These are phyloP conservation scores for Mercenaria mercenaria DNA, from an alignment of 1,140 invertebrate genomes.

Conservation along the genomic window DNA sequence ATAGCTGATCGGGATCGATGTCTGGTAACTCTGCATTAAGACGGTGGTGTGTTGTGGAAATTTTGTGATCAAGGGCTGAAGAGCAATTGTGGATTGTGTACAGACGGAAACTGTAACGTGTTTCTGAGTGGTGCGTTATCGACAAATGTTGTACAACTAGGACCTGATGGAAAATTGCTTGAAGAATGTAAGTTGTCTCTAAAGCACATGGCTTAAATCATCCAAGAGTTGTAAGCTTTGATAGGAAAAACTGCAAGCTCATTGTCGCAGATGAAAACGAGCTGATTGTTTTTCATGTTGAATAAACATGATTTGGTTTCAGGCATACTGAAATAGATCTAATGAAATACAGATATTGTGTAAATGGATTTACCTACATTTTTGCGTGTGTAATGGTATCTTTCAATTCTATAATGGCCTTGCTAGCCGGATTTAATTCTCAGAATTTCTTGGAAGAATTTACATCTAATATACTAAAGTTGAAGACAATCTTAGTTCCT, in stretches of 20 bases:
- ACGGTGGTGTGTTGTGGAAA: background rate
- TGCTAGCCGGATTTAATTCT: background rate
- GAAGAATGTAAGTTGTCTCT: too few species aligned
- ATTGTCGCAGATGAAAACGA: background rate
- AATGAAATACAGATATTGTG: background rate
- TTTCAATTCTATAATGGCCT: background rate
- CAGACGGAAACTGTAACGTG: slow-evolving; percentile 23
- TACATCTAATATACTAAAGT: too few species aligned
- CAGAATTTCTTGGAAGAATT: too few species aligned
- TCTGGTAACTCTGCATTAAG: slow-evolving; percentile 1
- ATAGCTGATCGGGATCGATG: background rate
- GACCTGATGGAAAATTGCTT: too few species aligned
- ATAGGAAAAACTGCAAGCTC: background rate
- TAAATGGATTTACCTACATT: background rate
- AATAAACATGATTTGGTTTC: too few species aligned
- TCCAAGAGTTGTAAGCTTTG: background rate
- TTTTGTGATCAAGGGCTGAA: background rate
- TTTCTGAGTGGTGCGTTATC: background rate
- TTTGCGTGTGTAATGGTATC: background rate
- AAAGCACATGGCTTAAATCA: too few species aligned
- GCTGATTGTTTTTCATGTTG: background rate
- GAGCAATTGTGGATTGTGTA: background rate
- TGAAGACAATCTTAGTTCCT: too few species aligned
- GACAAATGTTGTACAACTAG: too few species aligned
- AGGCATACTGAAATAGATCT: background rate